These are phyloP conservation scores for Rhagoletis pomonella DNA, from an alignment of 1,140 invertebrate species.

Conservation along the genomic window DNA sequence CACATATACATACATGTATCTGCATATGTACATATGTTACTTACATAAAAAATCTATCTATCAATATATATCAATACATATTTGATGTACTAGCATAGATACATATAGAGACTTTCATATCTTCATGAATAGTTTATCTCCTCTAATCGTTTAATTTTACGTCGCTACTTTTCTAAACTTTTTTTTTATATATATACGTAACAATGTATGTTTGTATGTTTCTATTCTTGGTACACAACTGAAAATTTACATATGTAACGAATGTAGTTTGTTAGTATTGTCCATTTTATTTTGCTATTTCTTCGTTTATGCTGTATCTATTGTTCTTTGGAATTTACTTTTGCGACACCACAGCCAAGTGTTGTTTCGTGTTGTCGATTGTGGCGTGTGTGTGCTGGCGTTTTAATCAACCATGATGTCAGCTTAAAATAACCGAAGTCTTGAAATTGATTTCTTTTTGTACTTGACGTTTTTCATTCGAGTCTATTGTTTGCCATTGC, in stretches of 20 bases:
- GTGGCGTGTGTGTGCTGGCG: conserved; percentile 34
- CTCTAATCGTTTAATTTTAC: not conserved
- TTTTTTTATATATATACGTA: not conserved
- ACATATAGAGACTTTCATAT: not conserved
- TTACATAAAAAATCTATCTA: too few relatives aligned
- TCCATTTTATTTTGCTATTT: not conserved
- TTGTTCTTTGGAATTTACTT: not conserved
- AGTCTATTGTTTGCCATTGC: not conserved
- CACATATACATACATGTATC: not conserved
- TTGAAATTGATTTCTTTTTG: conserved; percentile 27
- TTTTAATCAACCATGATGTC: conserved; percentile 19
- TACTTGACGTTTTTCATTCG: not conserved
- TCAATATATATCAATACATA: not conserved
- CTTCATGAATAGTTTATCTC: not conserved
- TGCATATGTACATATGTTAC: not conserved
- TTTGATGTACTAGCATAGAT: not conserved
- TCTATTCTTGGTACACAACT: not conserved
- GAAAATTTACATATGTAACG: too few relatives aligned
- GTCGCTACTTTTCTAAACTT: not conserved
- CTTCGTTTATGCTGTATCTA: not conserved
- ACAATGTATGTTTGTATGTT: not conserved
- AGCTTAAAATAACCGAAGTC: conserved; percentile 27
- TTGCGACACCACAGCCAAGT: conserved; percentile 6
- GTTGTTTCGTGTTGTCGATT: conserved; percentile 47
- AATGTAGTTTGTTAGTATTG: not conserved